Conservation (phyloP, 2,888 invertebrate genomes). For the Drosophila macrospina region DNA sequence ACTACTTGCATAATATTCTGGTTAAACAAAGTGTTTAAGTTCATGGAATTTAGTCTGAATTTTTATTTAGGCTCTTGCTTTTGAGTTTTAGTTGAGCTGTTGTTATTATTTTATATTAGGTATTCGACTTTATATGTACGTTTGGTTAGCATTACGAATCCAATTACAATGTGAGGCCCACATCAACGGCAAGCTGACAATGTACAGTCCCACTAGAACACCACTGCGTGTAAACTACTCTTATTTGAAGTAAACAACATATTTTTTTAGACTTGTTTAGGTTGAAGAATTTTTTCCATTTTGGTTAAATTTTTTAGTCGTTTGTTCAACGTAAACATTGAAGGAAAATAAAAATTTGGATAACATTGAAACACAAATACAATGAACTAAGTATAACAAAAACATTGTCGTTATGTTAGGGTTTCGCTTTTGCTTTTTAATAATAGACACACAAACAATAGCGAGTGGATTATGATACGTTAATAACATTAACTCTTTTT, state of each 20-base stretch:
- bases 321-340: slow-evolving; percentile 63
- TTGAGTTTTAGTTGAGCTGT: slow-evolving; percentile 35
- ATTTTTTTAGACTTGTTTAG: slow-evolving; percentile 39
- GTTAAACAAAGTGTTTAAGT: slow-evolving; percentile 81
- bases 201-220: slow-evolving; percentile 86
- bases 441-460: slow-evolving; percentile 73
- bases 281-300: slow-evolving; percentile 34
- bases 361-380: slow-evolving; percentile 64
- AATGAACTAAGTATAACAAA: slow-evolving; percentile 44
- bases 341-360: slow-evolving; percentile 65
- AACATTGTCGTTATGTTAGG: slow-evolving; percentile 49
- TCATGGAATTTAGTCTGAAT: slow-evolving; percentile 70
- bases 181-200: slow-evolving; percentile 90
- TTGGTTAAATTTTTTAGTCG: slow-evolving; percentile 39
- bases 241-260: slow-evolving; percentile 84
- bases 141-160: slow-evolving; percentile 76
- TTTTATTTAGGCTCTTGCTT: slow-evolving; percentile 59
- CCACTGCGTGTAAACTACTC: slow-evolving; percentile 86
- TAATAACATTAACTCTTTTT: slow-evolving; percentile 21
- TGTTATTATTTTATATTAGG: slow-evolving; percentile 52
- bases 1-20: slow-evolving; percentile 85
- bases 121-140: slow-evolving; percentile 56
- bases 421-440: slow-evolving; percentile 42
- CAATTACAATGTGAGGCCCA: slow-evolving; percentile 86
- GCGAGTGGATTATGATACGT: slow-evolving; percentile 74